A percentile compares a stretch with the other conserved stretches of the same genome.
Evolutionary conservation across 1,140 invertebrate genomes (phyloP).

Genomic region (Coelopa frigida): DNA sequence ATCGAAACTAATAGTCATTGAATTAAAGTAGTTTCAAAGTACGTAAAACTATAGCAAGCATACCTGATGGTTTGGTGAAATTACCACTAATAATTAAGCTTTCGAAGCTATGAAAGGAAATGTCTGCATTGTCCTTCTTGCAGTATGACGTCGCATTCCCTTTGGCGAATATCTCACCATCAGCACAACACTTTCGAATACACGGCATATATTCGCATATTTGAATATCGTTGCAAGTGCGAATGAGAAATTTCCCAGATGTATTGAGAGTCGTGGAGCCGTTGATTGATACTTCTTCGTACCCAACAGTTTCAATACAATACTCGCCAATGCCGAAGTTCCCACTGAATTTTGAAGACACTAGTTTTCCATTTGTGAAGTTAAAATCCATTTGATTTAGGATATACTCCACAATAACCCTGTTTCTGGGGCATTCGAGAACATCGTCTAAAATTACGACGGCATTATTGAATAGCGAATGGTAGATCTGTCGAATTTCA

Average conservation of each 20-base stretch:
- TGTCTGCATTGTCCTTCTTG: conserved; percentile 15
- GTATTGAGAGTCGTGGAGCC: neutral
- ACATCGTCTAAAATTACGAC: conserved; percentile 19
- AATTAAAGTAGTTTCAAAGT: neutral
- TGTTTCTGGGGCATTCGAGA: conserved; percentile 17
- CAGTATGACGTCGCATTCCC: conserved; percentile 23
- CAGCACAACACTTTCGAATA: conserved; percentile 45
- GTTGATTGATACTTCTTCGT: neutral
- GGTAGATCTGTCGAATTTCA: conserved; percentile 11
- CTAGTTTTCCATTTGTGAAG: conserved; percentile 10
- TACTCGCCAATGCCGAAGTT: conserved; percentile 13
- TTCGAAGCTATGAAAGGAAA: conserved; percentile 19
- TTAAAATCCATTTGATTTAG: conserved; percentile 9
- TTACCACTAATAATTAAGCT: conserved; percentile 20
- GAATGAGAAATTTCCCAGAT: conserved; percentile 18
- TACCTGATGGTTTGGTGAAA: conserved; percentile 25
- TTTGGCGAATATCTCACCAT: conserved; percentile 32
- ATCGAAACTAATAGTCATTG: neutral
- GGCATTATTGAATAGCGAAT: conserved; percentile 16
- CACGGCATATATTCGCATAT: conserved; percentile 29
- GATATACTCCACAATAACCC: conserved; percentile 25
- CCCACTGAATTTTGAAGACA: neutral
- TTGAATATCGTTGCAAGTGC: conserved; percentile 37
- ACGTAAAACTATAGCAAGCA: neutral
- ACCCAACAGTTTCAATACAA: conserved; percentile 25